phyloP scores from a whole-genome alignment of 2,113 vertebrate species.

The Percina caprodes region DNA sequence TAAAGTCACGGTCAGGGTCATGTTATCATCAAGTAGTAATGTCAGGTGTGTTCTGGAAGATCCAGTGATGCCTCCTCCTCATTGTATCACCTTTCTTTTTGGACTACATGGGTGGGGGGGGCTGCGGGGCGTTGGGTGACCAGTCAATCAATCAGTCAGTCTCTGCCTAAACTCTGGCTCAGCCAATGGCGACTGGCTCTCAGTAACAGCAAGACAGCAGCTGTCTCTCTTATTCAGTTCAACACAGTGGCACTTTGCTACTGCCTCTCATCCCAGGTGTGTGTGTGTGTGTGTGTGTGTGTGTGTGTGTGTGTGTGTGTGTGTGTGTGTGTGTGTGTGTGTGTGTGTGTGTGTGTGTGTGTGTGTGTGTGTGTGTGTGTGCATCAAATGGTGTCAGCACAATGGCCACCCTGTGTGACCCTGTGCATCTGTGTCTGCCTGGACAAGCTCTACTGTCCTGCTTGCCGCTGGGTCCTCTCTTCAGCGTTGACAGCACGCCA shows the following conservation, averaged over 20 bases:
- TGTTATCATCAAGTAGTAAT: no score
- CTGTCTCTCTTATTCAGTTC: slow-evolving; percentile 63
- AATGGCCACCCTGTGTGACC: slow-evolving; percentile 77
- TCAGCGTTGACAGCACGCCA: slow-evolving; percentile 68
- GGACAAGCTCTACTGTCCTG: slow-evolving; percentile 75
- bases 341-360: slow-evolving; percentile 26
- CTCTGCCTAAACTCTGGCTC: slow-evolving; percentile 35
- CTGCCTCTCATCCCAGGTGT: slow-evolving; percentile 66
- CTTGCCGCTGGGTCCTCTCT: slow-evolving; percentile 54
- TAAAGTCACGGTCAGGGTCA: no score
- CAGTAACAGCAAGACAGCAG: slow-evolving; percentile 67
- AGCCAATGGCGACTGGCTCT: slow-evolving; percentile 38
- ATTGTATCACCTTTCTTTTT: no score
- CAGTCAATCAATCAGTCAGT: background rate
- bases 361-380: slow-evolving; percentile 21
- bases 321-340: slow-evolving; percentile 34
- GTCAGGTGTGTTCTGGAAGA: no score
- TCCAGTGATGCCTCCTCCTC: no score
- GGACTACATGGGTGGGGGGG: no score
- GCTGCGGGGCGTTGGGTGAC: background rate
- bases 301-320: slow-evolving; percentile 40
- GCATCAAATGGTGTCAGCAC: slow-evolving; percentile 52
- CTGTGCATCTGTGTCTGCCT: slow-evolving; percentile 77
- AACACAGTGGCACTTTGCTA: slow-evolving; percentile 67
- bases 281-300: slow-evolving; percentile 25